These are phyloP conservation scores for Volucella inflata DNA, from an alignment of 2,888 invertebrate genomes.

Conservation along the genomic window DNA sequence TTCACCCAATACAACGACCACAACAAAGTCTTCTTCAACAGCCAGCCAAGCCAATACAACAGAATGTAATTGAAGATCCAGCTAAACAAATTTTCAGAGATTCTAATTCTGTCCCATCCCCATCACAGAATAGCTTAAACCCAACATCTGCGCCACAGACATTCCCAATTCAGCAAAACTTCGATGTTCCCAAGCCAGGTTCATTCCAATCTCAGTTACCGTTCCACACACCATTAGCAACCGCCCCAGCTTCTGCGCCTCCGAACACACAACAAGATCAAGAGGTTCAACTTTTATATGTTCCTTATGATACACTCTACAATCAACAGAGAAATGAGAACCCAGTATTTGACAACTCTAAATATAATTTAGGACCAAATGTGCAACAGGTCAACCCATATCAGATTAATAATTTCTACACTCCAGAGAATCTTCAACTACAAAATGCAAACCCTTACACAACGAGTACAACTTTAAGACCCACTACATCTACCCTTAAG, in stretches of 20 bases:
- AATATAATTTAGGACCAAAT: constrained; percentile 80
- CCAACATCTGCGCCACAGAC: constrained; percentile 80
- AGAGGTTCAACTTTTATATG: constrained; percentile 91
- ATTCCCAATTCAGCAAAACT: constrained; percentile 79
- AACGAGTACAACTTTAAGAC: constrained; percentile 79
- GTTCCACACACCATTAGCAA: constrained; percentile 61
- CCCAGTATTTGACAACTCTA: constrained; percentile 79
- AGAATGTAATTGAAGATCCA: constrained; percentile 81
- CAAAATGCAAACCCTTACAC: constrained; percentile 78
- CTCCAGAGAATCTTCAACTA: constrained; percentile 79
- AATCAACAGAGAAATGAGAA: constrained; percentile 82
- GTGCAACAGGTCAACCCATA: constrained; percentile 83
- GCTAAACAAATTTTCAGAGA: constrained; percentile 78
- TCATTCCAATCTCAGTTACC: constrained; percentile 76
- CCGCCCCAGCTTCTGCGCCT: constrained; percentile 73
- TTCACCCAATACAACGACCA: constrained; percentile 79
- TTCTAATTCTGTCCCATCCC: constrained; percentile 79
- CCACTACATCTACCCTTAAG: constrained; percentile 81
- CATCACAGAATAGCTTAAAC: constrained; percentile 78
- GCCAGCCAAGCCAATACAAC: constrained; percentile 79
- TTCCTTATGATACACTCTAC: constrained; percentile 90
- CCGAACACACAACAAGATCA: constrained; percentile 83
- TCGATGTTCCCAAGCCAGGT: constrained; percentile 78
- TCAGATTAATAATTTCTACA: constrained; percentile 84
- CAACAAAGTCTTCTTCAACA: constrained; percentile 76